phyloP scores from a whole-genome alignment of 2,797 vertebrate genomes.

The Pangasius krempfi region DNA sequence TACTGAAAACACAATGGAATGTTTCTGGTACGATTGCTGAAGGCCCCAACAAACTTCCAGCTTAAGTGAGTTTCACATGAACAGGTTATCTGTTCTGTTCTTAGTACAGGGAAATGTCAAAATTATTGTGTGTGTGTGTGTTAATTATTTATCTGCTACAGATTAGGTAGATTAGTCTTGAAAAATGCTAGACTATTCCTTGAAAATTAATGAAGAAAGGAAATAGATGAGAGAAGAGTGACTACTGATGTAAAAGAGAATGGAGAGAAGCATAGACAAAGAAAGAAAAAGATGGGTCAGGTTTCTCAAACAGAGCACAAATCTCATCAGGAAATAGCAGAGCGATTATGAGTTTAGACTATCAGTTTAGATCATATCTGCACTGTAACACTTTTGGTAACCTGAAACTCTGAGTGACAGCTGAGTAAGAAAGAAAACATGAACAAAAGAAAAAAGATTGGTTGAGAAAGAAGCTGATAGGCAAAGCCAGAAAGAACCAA shows the following conservation, averaged over 20 bases:
- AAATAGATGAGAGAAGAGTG: background rate
- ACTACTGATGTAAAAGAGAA: background rate
- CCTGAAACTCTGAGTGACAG: background rate
- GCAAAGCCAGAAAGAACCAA: background rate
- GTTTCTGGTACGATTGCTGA: background rate
- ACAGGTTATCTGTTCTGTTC: background rate
- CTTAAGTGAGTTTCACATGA: background rate
- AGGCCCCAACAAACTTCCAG: background rate
- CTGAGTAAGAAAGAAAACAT: background rate
- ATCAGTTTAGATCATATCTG: slow-evolving; percentile 7
- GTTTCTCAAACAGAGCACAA: slow-evolving; percentile 4
- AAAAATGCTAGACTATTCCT: background rate
- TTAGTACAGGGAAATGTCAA: background rate
- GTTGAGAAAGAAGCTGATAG: background rate
- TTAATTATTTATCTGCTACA: background rate
- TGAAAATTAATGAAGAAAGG: background rate
- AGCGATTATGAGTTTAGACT: background rate
- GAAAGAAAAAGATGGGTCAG: background rate
- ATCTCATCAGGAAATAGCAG: background rate
- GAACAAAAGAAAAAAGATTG: background rate
- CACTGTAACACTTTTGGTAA: background rate
- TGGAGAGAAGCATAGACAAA: background rate
- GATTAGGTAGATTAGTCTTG: background rate
- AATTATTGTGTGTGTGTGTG: background rate
- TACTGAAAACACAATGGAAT: background rate